phyloP scores from a whole-genome alignment of 1,140 invertebrate genomes.

The Heliconius hermathena region DNA sequence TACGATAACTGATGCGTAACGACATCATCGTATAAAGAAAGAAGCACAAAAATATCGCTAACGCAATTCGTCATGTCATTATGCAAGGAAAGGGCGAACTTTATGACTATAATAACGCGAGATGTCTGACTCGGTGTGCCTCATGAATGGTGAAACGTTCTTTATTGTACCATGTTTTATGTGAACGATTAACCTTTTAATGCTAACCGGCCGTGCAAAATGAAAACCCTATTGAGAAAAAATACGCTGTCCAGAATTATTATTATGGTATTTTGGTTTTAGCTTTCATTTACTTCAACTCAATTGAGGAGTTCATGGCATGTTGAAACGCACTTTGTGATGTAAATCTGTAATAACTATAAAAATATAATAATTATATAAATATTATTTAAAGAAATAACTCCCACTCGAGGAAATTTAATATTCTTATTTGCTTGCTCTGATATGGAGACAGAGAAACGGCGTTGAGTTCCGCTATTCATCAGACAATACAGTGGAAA shows the following conservation, averaged over 20 bases:
- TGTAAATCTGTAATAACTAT: too few species aligned
- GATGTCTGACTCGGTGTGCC: slow-evolving; percentile 74
- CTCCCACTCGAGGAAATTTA: too few species aligned
- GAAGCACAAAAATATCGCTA: slow-evolving; percentile 77
- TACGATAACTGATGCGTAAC: slow-evolving; percentile 64
- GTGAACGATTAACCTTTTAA: slow-evolving; percentile 81
- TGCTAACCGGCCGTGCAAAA: slow-evolving; percentile 65
- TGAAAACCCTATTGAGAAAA: slow-evolving; percentile 61
- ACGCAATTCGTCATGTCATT: slow-evolving; percentile 80
- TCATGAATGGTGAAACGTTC: slow-evolving; percentile 73
- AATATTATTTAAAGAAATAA: too few species aligned
- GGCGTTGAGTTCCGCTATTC: too few species aligned
- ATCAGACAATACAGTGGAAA: too few species aligned
- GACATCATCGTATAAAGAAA: slow-evolving; percentile 76
- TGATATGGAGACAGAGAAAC: too few species aligned
- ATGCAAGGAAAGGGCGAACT: slow-evolving; percentile 81
- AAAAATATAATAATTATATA: too few species aligned
- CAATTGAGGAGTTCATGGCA: not conserved
- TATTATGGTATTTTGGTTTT: slow-evolving; percentile 13
- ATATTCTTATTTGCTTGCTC: too few species aligned
- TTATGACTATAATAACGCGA: slow-evolving; percentile 80
- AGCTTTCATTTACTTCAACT: not conserved
- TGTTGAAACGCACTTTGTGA: too few species aligned
- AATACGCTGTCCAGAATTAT: slow-evolving; percentile 38
- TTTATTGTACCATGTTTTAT: slow-evolving; percentile 80